Evolutionary conservation across 2,888 invertebrate species (phyloP).

Genomic region (Clunio marinus): DNA sequence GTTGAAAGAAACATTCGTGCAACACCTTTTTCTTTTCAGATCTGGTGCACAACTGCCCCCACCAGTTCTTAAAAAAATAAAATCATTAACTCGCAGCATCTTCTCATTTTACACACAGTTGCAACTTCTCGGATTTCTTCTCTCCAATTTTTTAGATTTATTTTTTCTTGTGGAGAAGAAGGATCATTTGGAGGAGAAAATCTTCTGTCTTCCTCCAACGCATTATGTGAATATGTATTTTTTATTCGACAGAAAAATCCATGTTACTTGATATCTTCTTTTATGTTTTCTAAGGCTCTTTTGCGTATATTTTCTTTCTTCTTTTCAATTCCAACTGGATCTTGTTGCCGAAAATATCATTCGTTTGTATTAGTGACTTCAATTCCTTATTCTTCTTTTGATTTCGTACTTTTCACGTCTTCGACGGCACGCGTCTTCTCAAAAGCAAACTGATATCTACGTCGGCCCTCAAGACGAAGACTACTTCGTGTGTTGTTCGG

Average conservation of each 20-base stretch:
- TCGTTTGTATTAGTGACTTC: not conserved
- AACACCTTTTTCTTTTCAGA: conserved; percentile 28
- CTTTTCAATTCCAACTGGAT: conserved; percentile 17
- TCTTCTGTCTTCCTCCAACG: conserved; percentile 32
- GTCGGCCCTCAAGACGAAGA: not conserved
- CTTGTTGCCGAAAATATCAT: not conserved
- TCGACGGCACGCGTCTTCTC: conserved; percentile 37
- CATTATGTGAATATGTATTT: conserved; percentile 10
- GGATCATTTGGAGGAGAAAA: conserved; percentile 13
- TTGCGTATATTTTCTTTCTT: too few species aligned
- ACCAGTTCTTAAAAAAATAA: not conserved
- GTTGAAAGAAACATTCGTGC: conserved; percentile 5
- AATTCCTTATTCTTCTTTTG: not conserved
- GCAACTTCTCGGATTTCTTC: conserved; percentile 13
- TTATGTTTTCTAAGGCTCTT: not conserved
- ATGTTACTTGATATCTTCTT: conserved; percentile 23
- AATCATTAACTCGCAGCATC: conserved; percentile 20
- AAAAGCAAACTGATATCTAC: not conserved
- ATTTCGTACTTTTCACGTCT: not conserved
- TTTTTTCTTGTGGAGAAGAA: not conserved
- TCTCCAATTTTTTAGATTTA: not conserved
- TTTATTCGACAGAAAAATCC: not conserved
- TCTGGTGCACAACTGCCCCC: conserved; percentile 33
- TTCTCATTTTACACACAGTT: conserved; percentile 32
- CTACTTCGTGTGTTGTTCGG: conserved; percentile 21